phyloP scores from a whole-genome alignment of 2,113 vertebrate genomes.

The Felis chaus region DNA sequence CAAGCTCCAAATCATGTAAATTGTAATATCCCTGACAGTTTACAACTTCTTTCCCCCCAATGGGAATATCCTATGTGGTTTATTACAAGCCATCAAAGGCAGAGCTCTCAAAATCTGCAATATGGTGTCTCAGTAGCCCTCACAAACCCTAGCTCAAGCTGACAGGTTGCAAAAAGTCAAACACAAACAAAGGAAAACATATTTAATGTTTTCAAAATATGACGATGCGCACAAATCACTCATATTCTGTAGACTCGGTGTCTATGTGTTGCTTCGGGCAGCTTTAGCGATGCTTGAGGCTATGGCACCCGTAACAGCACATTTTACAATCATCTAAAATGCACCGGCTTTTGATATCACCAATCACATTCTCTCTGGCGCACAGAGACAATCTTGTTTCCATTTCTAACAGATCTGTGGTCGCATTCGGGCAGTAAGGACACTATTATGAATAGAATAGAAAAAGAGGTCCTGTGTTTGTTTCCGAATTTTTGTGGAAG shows the following conservation, averaged over 20 bases:
- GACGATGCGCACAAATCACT: neutral
- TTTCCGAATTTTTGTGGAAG: constrained; percentile 78
- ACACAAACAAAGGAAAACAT: constrained; percentile 50
- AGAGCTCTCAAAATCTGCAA: constrained; percentile 52
- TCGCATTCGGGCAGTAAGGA: constrained; percentile 63
- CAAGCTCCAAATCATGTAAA: constrained; percentile 75
- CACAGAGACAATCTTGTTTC: constrained; percentile 52
- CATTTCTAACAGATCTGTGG: constrained; percentile 58
- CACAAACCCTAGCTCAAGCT: constrained; percentile 9
- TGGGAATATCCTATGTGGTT: constrained; percentile 61
- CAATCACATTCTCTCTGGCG: constrained; percentile 39
- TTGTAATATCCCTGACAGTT: constrained; percentile 65
- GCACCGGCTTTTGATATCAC: neutral
- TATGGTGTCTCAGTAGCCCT: constrained; percentile 46
- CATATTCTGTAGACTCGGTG: neutral
- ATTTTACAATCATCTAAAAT: neutral
- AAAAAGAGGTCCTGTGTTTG: constrained; percentile 47
- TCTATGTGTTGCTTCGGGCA: neutral
- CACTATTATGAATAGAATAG: constrained; percentile 56
- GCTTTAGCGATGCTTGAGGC: neutral
- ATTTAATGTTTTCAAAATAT: constrained; percentile 30
- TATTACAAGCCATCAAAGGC: constrained; percentile 67
- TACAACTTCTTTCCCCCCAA: constrained; percentile 50
- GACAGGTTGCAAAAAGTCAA: neutral
- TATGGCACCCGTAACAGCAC: neutral